These are phyloP conservation scores for Pterophyllum scalare DNA, from an alignment of 2,113 vertebrate genomes.

Conservation along the genomic window DNA sequence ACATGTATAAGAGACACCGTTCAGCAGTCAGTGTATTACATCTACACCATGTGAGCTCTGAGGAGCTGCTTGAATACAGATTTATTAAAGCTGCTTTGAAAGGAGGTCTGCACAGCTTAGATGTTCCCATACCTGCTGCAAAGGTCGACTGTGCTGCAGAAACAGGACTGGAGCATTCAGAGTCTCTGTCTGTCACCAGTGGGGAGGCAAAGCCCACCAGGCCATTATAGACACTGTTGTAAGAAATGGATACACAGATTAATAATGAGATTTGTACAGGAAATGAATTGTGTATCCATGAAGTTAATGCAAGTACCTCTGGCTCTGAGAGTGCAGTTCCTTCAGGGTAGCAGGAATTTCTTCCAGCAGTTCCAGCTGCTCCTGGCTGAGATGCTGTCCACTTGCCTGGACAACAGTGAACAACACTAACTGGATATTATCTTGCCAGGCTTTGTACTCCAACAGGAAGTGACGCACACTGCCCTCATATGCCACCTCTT, in stretches of 20 bases:
- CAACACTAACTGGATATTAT: constrained; percentile 96
- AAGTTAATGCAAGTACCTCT: constrained; percentile 76
- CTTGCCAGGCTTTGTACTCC: constrained; percentile 98
- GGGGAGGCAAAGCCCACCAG: constrained; percentile 97
- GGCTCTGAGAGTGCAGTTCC: constrained; percentile 94
- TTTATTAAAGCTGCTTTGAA: no score
- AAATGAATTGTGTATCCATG: accelerated
- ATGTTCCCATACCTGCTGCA: constrained; percentile 85
- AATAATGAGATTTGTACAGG: accelerated
- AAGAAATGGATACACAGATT: background rate
- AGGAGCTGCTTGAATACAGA: no score
- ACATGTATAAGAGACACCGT: background rate
- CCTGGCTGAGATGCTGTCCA: constrained; percentile 91
- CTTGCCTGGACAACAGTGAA: constrained; percentile 97
- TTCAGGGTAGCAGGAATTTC: constrained; percentile 95
- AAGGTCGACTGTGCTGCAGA: constrained; percentile 89
- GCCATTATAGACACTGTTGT: constrained; percentile 92
- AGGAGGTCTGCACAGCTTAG: background rate
- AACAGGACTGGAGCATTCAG: constrained; percentile 92
- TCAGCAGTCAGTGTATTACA: background rate
- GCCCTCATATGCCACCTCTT: constrained; percentile 94
- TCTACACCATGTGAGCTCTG: background rate
- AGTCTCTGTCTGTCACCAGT: constrained; percentile 92
- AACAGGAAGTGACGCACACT: constrained; percentile 96
- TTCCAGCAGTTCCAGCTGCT: constrained; percentile 94